Base-by-base conservation (phyloP, 2,797 vertebrate species). In the Sylvilagus floridanus region DNA sequence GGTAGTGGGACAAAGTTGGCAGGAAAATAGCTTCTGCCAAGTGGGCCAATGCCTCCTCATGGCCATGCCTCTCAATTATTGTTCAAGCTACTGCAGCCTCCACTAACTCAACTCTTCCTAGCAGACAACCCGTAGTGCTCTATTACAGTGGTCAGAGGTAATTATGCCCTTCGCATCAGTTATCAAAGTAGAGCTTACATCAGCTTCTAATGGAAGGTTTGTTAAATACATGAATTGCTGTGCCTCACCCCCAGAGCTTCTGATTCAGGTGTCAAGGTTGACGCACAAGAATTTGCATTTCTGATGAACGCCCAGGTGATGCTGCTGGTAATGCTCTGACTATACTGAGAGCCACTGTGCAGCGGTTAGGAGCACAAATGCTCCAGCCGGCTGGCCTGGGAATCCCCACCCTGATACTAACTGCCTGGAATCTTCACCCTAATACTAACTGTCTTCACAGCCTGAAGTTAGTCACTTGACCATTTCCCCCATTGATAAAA, bases 191-290 rank as follows among this genome's bases (percentile, higher is more conserved):
- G 14, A 81, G 14, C 69, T 90, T 84, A 76, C 47, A 54, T 92
- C n/a, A 83, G 32, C 66, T 13, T 72, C 75, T 76, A 62, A 30
- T 37, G 47, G 30, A 83, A 24, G 13, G 17, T 22, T 83, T 83
- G 21, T 24, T 87, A 78, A 62, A 94, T 94, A 93, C 81, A 81
- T 35, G 93, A 63, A 76, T 83, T 83, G 47, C 30, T 95, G 19
- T 28, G 11, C 19, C 54, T n/a, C 37, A 57, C 32, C 2, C 60
- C 65, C 28, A 77, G 60, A 83, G 42, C 84, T 52, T 87, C 76
- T 8, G 4, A 78, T 87, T 93, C 22, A 52, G n/a, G 13, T 52
- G 7, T 84, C n/a, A 72, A 21, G 14, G 17, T 7, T 95, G 26
- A 42, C 50, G 26, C 8, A 30, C 47, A 22, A 30, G 3, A 96